Evolutionary conservation across 2,888 invertebrate genomes (phyloP).

Genomic region (Nyleta sp.): DNA sequence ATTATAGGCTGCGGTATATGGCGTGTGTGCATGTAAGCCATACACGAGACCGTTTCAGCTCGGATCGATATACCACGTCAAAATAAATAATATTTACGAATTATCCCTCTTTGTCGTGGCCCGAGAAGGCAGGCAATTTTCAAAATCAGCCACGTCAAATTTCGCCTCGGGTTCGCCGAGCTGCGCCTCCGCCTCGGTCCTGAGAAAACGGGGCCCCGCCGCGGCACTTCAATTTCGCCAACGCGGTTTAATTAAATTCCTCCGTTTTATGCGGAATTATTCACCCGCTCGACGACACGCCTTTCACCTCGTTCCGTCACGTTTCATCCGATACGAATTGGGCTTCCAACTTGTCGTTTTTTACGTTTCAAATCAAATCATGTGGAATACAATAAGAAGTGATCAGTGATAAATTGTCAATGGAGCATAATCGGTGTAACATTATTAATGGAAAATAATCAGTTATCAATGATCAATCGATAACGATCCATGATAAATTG

Average conservation of each 20-base stretch:
- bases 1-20: conserved; percentile 79
- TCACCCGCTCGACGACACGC: conserved; percentile 22
- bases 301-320: conserved; percentile 10
- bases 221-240: conserved; percentile 50
- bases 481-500: too few relatives aligned
- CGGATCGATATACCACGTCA: conserved; percentile 70
- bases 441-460: too few relatives aligned
- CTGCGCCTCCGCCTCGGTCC: conserved; percentile 22
- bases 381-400: too few relatives aligned
- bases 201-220: conserved; percentile 57
- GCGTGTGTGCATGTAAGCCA: conserved; percentile 64
- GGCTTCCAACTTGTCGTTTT: too few relatives aligned
- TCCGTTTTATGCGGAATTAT: conserved; percentile 39
- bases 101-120: conserved; percentile 68
- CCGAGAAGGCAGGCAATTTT: conserved; percentile 66
- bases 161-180: conserved; percentile 59
- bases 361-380: too few relatives aligned
- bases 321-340: conserved; percentile 9
- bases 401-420: too few relatives aligned
- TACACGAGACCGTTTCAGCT: conserved; percentile 62
- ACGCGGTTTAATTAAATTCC: conserved; percentile 45
- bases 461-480: too few relatives aligned
- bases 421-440: too few relatives aligned
- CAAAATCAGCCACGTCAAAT: conserved; percentile 65
- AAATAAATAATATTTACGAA: conserved; percentile 74